Evolutionary conservation across 2,113 vertebrate genomes (phyloP).

Genomic region (Bos javanicus): DNA sequence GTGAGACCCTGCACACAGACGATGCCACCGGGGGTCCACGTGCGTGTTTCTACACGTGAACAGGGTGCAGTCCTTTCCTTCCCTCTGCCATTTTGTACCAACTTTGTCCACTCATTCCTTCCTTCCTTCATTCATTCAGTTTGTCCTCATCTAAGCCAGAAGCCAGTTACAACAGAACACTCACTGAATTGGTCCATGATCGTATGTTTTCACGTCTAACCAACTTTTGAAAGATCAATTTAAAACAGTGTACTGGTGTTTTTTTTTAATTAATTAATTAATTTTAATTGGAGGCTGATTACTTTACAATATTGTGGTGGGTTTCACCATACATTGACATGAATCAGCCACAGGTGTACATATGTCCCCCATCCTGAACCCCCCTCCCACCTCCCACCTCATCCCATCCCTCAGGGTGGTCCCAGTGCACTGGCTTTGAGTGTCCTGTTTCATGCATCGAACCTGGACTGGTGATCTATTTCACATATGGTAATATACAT

Average conservation of each 20-base stretch:
- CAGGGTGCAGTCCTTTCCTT: not conserved
- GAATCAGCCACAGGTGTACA: not conserved
- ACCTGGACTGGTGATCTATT: not conserved
- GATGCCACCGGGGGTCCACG: fast-evolving
- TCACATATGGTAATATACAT: not conserved
- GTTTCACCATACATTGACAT: not conserved
- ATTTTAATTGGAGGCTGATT: not conserved
- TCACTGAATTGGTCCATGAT: conserved; percentile 42
- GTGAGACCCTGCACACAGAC: conserved; percentile 31
- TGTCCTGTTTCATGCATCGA: not conserved
- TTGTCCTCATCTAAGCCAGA: conserved; percentile 53
- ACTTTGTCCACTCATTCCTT: not conserved
- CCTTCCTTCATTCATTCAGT: too few species aligned
- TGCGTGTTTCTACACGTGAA: not conserved
- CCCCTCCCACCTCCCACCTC: not conserved
- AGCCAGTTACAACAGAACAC: conserved; percentile 69
- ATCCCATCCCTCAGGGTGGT: not conserved
- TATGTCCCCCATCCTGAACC: not conserved
- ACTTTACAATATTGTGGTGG: not conserved
- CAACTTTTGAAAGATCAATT: not conserved
- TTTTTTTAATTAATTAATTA: not conserved
- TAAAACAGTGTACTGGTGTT: conserved; percentile 26
- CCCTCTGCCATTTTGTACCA: not conserved
- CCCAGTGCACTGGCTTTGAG: not conserved
- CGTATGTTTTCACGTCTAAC: conserved; percentile 20